Base-by-base conservation (phyloP, 2,888 invertebrate species). In the Oligia strigilis region DNA sequence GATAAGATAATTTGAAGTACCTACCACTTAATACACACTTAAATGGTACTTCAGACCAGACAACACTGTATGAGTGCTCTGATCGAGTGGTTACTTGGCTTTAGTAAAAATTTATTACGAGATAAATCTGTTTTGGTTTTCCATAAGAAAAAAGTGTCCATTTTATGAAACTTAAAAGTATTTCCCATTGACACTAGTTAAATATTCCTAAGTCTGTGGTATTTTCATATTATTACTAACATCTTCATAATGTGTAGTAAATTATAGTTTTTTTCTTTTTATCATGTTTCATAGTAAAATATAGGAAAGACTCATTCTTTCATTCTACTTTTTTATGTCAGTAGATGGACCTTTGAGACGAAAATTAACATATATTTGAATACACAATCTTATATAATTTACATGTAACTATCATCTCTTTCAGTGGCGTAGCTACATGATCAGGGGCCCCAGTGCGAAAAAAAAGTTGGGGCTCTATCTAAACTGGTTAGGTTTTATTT, bases 1-100 rank as follows among this genome's bases (percentile, higher is more conserved):
- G 40, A n/a, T 70, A 36, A 36, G 62, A 81, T 80, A 52, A 71
- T 62, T 13, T 80, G 58, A 73, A 79, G 49, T 49, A 49, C 65
- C 65, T 49, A 49, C 65, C 65, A 81, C 49, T 73, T 79, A 72
- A 65, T 73, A 58, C n/a, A 58, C 13, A 23, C 49, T 49, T 74
- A 73, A 73, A 66, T 49, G 17, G 49, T 66, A 82, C 65, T 80
- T 66, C 40, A 82, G 58, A 40, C 14, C 49, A 49, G 13, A 60
- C 49, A 60, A 29, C 19, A 55, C 3, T 43, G 2, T 60, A 23
- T 17, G 17, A 77, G 62, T 29, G 40, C 64, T 52, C n/a, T 52
- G 40, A 29, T 75, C 1, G 1, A 76, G 77, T 76, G 52, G 76
- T 43, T n/a, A 19, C 62, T n/a, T 62, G 6, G 11, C n/a, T n/a